Percentiles rank a stretch among this genome's conserved stretches.
phyloP scores from a whole-genome alignment of 2,888 invertebrate species.

The Cataglyphis altisquamis region DNA sequence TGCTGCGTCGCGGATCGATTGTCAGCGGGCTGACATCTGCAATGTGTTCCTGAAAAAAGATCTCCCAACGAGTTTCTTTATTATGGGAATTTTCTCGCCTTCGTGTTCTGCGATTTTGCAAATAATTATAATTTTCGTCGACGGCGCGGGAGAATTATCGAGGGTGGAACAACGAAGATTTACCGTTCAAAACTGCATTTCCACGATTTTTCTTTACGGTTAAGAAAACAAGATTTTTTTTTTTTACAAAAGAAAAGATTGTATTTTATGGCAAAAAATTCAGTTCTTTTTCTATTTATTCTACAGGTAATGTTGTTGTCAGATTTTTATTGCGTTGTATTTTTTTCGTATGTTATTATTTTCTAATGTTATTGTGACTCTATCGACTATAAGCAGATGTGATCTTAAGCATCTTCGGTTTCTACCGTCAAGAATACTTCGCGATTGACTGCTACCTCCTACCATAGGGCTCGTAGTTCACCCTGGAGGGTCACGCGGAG shows the following conservation, averaged over 20 bases:
- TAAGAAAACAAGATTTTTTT: not conserved
- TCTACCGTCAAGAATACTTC: not conserved
- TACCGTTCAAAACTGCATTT: not conserved
- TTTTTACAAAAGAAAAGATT: too few relatives aligned
- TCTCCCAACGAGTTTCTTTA: not conserved
- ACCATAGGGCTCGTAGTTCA: conserved; percentile 30
- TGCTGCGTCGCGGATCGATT: not conserved
- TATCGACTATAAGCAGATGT: not conserved
- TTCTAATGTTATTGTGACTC: too few relatives aligned
- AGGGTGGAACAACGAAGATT: not conserved
- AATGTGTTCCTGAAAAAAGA: not conserved
- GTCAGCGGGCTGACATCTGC: not conserved
- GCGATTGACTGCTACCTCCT: conserved; percentile 21
- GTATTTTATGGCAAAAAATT: too few relatives aligned
- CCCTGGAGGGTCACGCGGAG: conserved; percentile 55
- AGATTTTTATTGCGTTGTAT: too few relatives aligned
- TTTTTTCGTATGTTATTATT: too few relatives aligned
- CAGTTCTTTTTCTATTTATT: too few relatives aligned
- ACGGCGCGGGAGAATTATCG: not conserved
- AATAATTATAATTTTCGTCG: conserved; percentile 40
- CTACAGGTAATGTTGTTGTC: too few relatives aligned
- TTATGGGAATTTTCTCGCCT: conserved; percentile 9
- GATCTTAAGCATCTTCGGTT: conserved; percentile 6
- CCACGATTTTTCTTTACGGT: not conserved
- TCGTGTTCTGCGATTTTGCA: not conserved